These are phyloP conservation scores for Cromileptes altivelis DNA, from an alignment of 2,113 vertebrate genomes.

Conservation along the genomic window DNA sequence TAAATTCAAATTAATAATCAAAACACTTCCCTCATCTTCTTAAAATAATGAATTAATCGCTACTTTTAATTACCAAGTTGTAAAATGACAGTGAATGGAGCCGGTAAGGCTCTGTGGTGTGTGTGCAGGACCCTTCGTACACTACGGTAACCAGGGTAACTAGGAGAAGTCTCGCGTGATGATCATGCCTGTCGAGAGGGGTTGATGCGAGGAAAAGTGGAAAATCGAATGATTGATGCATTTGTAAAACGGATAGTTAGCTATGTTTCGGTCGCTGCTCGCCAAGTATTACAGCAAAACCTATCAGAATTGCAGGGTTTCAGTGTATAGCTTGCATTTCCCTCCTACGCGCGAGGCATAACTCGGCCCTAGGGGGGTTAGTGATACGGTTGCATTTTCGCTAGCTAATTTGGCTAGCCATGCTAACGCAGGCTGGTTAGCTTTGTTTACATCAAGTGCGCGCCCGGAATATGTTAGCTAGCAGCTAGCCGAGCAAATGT, in stretches of 20 bases:
- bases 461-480: conserved; percentile 61
- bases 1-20: neutral
- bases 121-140: neutral
- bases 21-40: neutral
- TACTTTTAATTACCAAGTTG: rapidly evolving
- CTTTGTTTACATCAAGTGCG: conserved; percentile 84
- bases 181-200: conserved; percentile 53
- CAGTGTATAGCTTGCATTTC: conserved; percentile 26
- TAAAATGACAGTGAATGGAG: neutral
- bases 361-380: conserved; percentile 22
- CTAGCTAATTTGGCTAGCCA: conserved; percentile 61
- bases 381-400: conserved; percentile 56
- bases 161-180: conserved; percentile 74
- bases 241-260: conserved; percentile 66
- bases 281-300: conserved; percentile 25
- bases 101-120: neutral
- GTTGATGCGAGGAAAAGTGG: conserved; percentile 76
- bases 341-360: conserved; percentile 25
- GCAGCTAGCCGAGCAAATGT: conserved; percentile 27
- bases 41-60: neutral
- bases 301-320: conserved; percentile 19
- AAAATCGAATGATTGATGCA: conserved; percentile 76
- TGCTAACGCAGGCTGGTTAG: conserved; percentile 74
- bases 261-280: conserved; percentile 57
- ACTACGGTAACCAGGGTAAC: conserved; percentile 78